Base-by-base conservation (phyloP, 2,888 invertebrate species). In the Caenorhabditis virilis region DNA sequence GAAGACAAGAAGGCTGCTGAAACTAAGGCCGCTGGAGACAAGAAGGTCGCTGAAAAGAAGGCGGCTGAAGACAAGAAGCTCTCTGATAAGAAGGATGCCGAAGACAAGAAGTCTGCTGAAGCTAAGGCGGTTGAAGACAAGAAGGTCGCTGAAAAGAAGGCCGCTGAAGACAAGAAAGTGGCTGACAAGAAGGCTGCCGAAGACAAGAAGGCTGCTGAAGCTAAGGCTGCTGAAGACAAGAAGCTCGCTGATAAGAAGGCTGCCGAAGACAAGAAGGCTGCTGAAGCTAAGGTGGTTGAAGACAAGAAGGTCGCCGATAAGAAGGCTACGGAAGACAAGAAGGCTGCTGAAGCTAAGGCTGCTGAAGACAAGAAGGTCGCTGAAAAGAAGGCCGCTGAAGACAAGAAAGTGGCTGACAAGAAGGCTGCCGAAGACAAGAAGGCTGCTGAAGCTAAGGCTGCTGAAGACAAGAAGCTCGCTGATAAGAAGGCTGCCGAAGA, bases 201-300 rank as follows among this genome's bases (percentile, higher is more conserved):
- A n/a, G n/a, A n/a, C 25, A 55, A 62, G 49, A 52, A 56, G n/a
- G 59, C 48, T 1, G 51, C 49, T 15, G 62, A 41, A 2, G 65
- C 23, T 0, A 66, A 59, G 18, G 49, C n/a, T n/a, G n/a, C n/a
- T n/a, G n/a, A n/a, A n/a, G n/a, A 38, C 50, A 50, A 57, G 59
- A 55, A 41, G 33, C 26, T n/a, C 35, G 36, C 35, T 20, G 49
- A 33, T 4, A 36, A 49, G n/a, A 49, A 59, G 35, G 43, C 39
- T 7, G 51, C 50, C 42, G 50, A 60, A 13, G 56, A 13, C 1
- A 48, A 55, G 41, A 55, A 41, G 22, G 38, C n/a, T 42, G 50
- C 43, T 25, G 50, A 41, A 6, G 59, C 58, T 1, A 36, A 67
- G 48, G 30, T 55, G 5, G 57, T 20, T n/a, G n/a, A 30, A 38